phyloP scores from a whole-genome alignment of 2,113 vertebrate species.

The Macheiramphus alcinus region DNA sequence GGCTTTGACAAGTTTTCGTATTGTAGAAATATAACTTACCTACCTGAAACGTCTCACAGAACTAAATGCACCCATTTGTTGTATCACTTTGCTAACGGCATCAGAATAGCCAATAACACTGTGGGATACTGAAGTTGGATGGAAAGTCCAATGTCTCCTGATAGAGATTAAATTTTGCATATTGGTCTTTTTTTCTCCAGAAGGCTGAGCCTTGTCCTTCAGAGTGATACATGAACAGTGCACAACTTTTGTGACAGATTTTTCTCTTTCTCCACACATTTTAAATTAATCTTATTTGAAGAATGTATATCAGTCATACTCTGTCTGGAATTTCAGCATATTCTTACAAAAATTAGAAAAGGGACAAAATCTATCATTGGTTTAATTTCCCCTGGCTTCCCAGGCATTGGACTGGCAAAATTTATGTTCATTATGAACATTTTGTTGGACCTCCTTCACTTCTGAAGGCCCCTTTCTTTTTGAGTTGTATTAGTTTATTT shows the following conservation, averaged over 20 bases:
- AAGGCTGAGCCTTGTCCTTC: background rate
- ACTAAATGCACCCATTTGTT: background rate
- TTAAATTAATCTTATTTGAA: background rate
- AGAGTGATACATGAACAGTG: background rate
- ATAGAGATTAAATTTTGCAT: background rate
- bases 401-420: background rate
- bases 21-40: background rate
- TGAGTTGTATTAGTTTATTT: background rate
- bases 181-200: background rate
- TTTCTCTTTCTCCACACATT: background rate
- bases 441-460: background rate
- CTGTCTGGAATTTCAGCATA: background rate
- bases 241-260: background rate
- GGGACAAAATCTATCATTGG: accelerated
- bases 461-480: background rate
- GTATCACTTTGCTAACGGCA: background rate
- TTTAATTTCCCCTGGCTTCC: background rate
- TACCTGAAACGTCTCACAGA: background rate
- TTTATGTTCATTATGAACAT: background rate
- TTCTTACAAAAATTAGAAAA: background rate
- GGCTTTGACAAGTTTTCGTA: background rate
- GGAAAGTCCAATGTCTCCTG: background rate
- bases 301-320: background rate
- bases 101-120: background rate
- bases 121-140: background rate